Percentiles rank a stretch among this genome's conserved stretches.
phyloP scores from a whole-genome alignment of 1,140 invertebrate species.

The Monochamus saltuarius region DNA sequence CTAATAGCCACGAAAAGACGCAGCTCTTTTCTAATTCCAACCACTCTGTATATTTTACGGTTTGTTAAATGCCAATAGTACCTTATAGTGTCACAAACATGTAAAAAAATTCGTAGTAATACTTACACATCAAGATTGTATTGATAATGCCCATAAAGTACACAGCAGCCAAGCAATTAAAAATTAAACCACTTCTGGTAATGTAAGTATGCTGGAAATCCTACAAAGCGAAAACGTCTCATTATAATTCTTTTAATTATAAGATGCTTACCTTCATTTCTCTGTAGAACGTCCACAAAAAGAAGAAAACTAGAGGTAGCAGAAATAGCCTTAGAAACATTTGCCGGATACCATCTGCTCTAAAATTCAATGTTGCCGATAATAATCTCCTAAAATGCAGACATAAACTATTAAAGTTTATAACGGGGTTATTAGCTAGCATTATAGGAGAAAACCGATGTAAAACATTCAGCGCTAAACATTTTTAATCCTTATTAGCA shows the following conservation, averaged over 20 bases:
- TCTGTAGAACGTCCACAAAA: slow-evolving; percentile 81
- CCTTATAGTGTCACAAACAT: too few species aligned
- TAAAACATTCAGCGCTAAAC: background rate
- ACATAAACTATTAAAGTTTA: background rate
- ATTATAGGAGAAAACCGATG: background rate
- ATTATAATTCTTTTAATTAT: too few species aligned
- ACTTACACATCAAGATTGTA: slow-evolving; percentile 77
- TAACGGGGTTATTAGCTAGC: background rate
- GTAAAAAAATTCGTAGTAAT: too few species aligned
- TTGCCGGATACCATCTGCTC: slow-evolving; percentile 69
- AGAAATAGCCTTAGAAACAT: slow-evolving; percentile 71
- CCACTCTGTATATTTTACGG: too few species aligned
- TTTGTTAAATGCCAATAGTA: too few species aligned
- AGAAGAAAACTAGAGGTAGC: slow-evolving; percentile 73
- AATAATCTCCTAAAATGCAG: slow-evolving; percentile 66
- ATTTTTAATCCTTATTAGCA: too few species aligned
- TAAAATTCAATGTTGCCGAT: slow-evolving; percentile 75
- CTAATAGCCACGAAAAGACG: too few species aligned
- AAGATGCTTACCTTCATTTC: slow-evolving; percentile 60
- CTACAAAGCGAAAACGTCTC: slow-evolving; percentile 46
- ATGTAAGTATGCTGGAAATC: slow-evolving; percentile 73
- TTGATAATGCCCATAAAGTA: slow-evolving; percentile 80
- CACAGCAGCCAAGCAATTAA: slow-evolving; percentile 75
- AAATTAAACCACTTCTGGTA: slow-evolving; percentile 75
- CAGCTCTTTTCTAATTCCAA: too few species aligned